phyloP scores from a whole-genome alignment of 2,888 invertebrate genomes.

The Steinernema carpocapsae region DNA sequence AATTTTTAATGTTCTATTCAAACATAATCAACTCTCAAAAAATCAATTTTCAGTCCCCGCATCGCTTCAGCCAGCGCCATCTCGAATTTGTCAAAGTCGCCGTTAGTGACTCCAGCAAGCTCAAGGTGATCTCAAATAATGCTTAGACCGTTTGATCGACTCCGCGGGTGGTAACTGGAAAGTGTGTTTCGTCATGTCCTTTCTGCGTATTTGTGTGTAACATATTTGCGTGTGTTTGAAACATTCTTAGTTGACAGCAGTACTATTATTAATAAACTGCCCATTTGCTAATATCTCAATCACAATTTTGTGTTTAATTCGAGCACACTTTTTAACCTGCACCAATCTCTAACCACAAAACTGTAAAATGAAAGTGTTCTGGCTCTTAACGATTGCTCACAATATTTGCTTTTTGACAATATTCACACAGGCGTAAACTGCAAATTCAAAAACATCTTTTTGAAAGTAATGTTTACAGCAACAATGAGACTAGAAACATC shows the following conservation, averaged over 20 bases:
- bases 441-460: too few species aligned
- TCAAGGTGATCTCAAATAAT: slow-evolving; percentile 26
- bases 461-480: too few species aligned
- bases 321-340: neutral
- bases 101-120: neutral
- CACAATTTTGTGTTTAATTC: neutral
- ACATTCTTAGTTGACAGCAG: slow-evolving; percentile 29
- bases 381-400: too few species aligned
- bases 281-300: neutral
- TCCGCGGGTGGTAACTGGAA: slow-evolving; percentile 27
- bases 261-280: slow-evolving; percentile 29
- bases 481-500: neutral
- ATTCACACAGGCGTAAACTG: too few species aligned
- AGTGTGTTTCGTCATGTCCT: neutral
- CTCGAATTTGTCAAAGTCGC: neutral
- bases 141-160: slow-evolving; percentile 28
- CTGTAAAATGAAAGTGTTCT: too few species aligned
- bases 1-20: too few species aligned
- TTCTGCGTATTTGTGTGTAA: slow-evolving; percentile 14
- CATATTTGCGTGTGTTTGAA: neutral
- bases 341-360: neutral
- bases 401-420: too few species aligned
- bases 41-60: too few species aligned
- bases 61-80: neutral
- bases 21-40: too few species aligned